phyloP scores from a whole-genome alignment of 1,140 invertebrate species.

The Fopius arisanus region DNA sequence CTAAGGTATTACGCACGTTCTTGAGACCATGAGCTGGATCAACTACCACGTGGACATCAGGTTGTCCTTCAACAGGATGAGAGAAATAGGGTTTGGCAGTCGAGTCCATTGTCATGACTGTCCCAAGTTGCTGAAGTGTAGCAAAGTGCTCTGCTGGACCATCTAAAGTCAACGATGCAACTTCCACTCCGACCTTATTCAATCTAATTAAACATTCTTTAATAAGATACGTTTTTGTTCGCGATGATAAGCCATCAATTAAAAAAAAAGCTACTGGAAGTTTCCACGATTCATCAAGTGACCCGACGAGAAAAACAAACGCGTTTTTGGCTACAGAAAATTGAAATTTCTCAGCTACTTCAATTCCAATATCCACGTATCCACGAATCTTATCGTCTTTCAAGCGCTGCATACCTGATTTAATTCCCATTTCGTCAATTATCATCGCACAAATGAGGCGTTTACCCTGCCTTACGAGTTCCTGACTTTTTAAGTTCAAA shows the following conservation, averaged over 20 bases:
- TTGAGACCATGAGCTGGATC: too few relatives aligned
- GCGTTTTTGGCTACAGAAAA: not conserved
- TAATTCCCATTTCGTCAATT: not conserved
- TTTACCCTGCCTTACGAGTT: not conserved
- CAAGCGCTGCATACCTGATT: not conserved
- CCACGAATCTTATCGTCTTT: not conserved
- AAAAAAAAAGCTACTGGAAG: not conserved
- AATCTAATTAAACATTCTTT: not conserved
- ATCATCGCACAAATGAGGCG: not conserved
- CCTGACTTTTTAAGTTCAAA: not conserved
- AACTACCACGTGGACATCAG: too few relatives aligned
- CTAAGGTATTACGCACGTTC: too few relatives aligned
- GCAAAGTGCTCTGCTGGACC: not conserved
- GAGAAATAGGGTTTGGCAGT: too few relatives aligned
- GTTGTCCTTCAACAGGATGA: too few relatives aligned
- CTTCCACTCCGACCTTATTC: not conserved
- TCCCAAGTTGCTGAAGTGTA: too few relatives aligned
- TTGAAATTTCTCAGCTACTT: not conserved
- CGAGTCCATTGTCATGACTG: too few relatives aligned
- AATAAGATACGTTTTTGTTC: not conserved
- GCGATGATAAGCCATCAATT: not conserved
- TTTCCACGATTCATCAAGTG: not conserved
- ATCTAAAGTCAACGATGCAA: not conserved
- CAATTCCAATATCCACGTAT: not conserved
- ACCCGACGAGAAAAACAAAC: not conserved